phyloP scores from a whole-genome alignment of 2,113 vertebrate genomes.

The Shinisaurus crocodilurus region DNA sequence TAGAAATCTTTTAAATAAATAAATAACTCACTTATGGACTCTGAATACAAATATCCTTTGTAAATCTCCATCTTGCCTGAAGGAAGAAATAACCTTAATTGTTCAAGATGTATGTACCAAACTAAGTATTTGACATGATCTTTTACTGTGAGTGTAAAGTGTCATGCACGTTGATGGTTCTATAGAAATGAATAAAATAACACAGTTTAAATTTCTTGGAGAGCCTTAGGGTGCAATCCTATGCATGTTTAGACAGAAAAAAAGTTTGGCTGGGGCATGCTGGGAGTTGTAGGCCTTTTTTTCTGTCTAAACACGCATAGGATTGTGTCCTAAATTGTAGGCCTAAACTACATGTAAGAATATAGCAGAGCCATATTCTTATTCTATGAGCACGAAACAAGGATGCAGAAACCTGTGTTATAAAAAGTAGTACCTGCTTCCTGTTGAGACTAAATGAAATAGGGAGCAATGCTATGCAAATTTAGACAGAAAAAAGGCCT shows the following conservation, averaged over 20 bases:
- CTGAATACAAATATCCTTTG: not conserved
- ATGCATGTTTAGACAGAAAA: too few species aligned
- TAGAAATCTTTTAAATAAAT: not conserved
- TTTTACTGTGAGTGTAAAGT: not conserved
- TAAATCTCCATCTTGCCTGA: not conserved
- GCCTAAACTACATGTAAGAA: too few species aligned
- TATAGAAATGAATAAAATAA: not conserved
- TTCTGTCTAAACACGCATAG: too few species aligned
- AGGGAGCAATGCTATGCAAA: not conserved
- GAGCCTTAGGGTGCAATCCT: too few species aligned
- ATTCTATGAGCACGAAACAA: not conserved
- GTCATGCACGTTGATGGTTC: not conserved
- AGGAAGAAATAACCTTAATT: not conserved
- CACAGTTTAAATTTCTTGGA: not conserved
- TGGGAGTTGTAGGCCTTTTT: too few species aligned
- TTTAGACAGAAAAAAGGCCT: too few species aligned
- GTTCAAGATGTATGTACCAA: not conserved
- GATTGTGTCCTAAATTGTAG: too few species aligned
- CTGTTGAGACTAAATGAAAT: not conserved
- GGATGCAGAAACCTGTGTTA: conserved; percentile 16
- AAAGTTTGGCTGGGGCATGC: too few species aligned
- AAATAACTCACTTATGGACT: not conserved
- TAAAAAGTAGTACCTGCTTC: conserved; percentile 14
- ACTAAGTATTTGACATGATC: not conserved
- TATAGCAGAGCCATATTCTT: too few species aligned